Evolutionary conservation across 2,113 vertebrate genomes (phyloP), one percentile per base, ranked within the genome.

Genomic region (Nicator chloris): DNA sequence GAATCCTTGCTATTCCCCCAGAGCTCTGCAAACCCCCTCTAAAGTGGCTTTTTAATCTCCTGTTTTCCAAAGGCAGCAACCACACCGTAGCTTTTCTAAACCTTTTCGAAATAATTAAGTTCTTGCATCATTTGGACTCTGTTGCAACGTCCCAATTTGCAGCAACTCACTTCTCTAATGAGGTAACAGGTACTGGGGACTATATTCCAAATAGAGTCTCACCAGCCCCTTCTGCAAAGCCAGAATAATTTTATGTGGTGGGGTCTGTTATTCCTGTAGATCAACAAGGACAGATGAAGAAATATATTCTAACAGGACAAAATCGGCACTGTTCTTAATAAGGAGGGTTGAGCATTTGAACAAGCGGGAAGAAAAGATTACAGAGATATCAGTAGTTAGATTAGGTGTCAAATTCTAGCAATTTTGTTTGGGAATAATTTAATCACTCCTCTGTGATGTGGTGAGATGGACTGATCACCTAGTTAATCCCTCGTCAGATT

Each of bases 91-190:
- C 44, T 92, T 80, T 94, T 70, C 92, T 91, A 97, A 80, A 82
- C 59, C 76, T 88, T 92, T 90, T 80, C 57, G 79, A 86, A 93
- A 96, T 96, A 96, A 96, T 96, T 84, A 97, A 90, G 66, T 54
- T 82, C 37, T 40, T 73, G 79, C 65, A 66, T 89, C 49, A 44
- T 83, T 92, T 91, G 60, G 42, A 12, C 30, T 82, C 66, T 13
- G 45, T 57, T 93, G 51, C 79, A 84, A 80, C 39, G 44, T 73
- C 47, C 50, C 40, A 66, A 1, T 93, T 95, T 92, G 75, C 75
- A 71, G 84, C 79, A 53, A 27, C 47, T 90, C 81, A 17, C 54
- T 91, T 81, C 47, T 76, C 31, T 79, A 93, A 92, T n/a, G 51
- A 95, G 72, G 56, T 75, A 72, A n/a, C 54, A 0, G 0, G 6